These are phyloP conservation scores for Sinosuthora webbiana DNA, from an alignment of 2,113 vertebrate genomes.

Conservation along the genomic window DNA sequence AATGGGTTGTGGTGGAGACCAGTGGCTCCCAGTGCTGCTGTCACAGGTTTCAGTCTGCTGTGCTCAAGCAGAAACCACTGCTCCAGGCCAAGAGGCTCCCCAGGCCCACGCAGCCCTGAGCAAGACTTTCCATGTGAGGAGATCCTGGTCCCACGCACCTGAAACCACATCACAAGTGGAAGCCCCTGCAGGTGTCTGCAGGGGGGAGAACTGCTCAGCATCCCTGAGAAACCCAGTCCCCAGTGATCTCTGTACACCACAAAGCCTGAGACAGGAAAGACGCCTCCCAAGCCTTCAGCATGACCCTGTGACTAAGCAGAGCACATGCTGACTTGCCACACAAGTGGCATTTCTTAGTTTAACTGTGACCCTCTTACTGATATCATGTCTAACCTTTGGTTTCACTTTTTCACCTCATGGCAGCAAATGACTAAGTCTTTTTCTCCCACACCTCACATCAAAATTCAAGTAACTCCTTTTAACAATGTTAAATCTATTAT, in stretches of 20 bases:
- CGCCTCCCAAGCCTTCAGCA: not conserved
- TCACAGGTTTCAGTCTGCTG: not conserved
- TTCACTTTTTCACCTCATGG: not conserved
- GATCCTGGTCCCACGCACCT: not conserved
- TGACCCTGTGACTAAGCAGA: constrained; percentile 10
- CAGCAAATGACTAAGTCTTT: not conserved
- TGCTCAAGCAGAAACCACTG: not conserved
- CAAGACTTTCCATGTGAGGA: not conserved
- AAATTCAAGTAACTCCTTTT: not conserved
- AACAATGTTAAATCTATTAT: not conserved
- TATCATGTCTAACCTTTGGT: not conserved
- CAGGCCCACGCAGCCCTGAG: not conserved
- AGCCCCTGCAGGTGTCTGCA: not conserved
- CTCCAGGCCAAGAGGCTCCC: not conserved
- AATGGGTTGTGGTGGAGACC: not conserved
- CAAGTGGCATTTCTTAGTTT: not conserved
- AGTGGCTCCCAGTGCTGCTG: not conserved
- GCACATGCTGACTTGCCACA: not conserved
- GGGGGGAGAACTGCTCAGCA: not conserved
- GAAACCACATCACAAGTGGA: not conserved
- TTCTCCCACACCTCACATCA: not conserved
- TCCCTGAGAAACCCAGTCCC: not conserved
- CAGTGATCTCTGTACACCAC: not conserved
- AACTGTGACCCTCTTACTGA: not conserved
- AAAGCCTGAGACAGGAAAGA: not conserved